phyloP scores from a whole-genome alignment of 2,113 vertebrate genomes.

The Carassius auratus region DNA sequence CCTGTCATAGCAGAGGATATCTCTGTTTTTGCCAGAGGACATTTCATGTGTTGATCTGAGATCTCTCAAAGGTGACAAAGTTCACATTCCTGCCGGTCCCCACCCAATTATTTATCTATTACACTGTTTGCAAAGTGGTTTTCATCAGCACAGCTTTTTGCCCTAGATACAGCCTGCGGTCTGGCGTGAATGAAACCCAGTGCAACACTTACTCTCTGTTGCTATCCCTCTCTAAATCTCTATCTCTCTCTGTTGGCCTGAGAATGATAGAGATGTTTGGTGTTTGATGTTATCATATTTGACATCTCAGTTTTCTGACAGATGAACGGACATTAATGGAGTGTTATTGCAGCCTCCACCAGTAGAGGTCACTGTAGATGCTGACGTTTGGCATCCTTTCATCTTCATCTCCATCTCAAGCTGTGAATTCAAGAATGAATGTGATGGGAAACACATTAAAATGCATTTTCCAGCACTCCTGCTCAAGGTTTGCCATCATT shows the following conservation, averaged over 20 bases:
- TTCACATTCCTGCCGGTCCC: background rate
- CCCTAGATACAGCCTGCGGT: conserved; percentile 24
- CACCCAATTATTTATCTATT: conserved; percentile 23
- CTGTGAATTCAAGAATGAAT: conserved; percentile 2
- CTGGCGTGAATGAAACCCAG: background rate
- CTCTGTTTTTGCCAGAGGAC: conserved; percentile 6
- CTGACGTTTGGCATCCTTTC: background rate
- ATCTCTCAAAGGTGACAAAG: background rate
- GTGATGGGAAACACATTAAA: background rate
- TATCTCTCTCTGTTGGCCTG: background rate
- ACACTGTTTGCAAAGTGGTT: conserved; percentile 34
- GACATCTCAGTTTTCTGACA: conserved; percentile 24
- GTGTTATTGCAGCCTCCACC: background rate
- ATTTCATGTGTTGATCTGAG: background rate
- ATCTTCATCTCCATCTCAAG: background rate
- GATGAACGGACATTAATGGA: background rate
- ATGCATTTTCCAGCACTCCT: background rate
- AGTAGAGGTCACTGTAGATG: conserved; percentile 50
- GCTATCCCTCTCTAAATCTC: background rate
- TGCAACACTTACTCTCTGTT: background rate
- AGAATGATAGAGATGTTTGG: conserved; percentile 46
- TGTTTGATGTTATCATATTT: conserved; percentile 27
- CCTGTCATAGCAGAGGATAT: background rate
- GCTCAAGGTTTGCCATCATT: background rate
- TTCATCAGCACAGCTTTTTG: conserved; percentile 38